Percentiles rank a stretch among this genome's conserved stretches.
Conservation (phyloP, 2,888 invertebrate genomes). For the Tolmerus cingulatus region DNA sequence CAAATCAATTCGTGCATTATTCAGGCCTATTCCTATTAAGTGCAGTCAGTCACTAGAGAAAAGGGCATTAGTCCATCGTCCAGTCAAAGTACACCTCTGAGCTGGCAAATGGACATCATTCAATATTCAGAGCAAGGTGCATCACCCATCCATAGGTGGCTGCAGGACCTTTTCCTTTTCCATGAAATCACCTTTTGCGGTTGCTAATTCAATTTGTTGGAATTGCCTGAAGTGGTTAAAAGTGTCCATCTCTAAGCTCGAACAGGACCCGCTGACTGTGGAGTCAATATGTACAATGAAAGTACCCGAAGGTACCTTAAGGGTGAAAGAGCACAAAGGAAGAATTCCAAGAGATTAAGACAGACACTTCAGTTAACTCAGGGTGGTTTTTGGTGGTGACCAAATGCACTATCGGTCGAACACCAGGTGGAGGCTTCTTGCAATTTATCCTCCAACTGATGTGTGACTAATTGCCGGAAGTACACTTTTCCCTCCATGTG, state of each 20-base stretch:
- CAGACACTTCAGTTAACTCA: background rate
- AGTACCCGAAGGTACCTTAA: background rate
- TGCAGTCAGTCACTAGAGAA: background rate
- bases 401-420: background rate
- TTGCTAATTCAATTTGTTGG: background rate
- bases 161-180: background rate
- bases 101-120: background rate
- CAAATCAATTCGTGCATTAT: background rate
- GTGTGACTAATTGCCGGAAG: background rate
- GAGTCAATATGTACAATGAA: background rate
- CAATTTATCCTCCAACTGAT: background rate
- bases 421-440: background rate
- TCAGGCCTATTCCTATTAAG: background rate
- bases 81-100: background rate
- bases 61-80: background rate
- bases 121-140: background rate
- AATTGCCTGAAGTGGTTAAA: background rate
- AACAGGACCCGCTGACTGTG: background rate
- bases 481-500: background rate
- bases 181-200: background rate
- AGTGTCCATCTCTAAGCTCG: background rate
- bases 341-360: background rate
- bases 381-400: background rate
- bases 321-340: background rate
- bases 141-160: background rate